phyloP scores from a whole-genome alignment of 30 jellyfish, hydroid and myxozoan species.

The Chrysaora quinquecirrha region DNA sequence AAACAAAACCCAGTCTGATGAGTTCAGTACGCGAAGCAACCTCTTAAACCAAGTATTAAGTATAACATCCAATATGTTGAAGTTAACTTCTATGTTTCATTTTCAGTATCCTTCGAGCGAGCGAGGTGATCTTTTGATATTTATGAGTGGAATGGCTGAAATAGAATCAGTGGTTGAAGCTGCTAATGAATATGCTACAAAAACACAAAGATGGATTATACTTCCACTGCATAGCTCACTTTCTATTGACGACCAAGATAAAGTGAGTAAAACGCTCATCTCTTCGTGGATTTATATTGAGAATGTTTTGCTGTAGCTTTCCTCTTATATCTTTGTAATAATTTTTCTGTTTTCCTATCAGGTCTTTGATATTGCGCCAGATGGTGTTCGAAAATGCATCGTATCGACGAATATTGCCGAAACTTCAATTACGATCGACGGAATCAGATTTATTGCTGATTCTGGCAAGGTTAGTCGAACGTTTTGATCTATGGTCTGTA shows the following conservation, averaged over 20 bases:
- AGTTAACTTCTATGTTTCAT: background rate
- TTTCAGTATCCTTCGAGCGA: conserved; percentile 87
- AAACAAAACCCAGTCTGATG: too few species aligned
- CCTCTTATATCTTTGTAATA: too few species aligned
- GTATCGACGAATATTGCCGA: conserved; percentile 98
- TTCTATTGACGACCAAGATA: conserved; percentile 95
- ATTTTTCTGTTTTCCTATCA: background rate
- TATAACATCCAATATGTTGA: too few species aligned
- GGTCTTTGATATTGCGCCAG: conserved; percentile 98
- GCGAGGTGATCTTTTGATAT: conserved; percentile 93
- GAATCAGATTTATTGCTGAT: conserved; percentile 95
- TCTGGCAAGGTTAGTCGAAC: conserved; percentile 94
- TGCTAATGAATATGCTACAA: conserved; percentile 85
- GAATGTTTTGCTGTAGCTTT: too few species aligned
- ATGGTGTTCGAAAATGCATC: conserved; percentile 92
- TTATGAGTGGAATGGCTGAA: conserved; percentile 97
- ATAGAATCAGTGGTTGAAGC: conserved; percentile 95
- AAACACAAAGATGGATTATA: conserved; percentile 86
- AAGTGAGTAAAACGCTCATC: conserved; percentile 30
- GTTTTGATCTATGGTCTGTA: too few species aligned
- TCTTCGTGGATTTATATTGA: background rate
- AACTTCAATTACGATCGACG: conserved; percentile 97
- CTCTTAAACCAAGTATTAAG: too few species aligned
- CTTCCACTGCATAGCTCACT: conserved; percentile 95
- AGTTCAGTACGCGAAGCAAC: too few species aligned